Conservation (phyloP, 2,888 invertebrate species). For the Brachyptera putata region DNA sequence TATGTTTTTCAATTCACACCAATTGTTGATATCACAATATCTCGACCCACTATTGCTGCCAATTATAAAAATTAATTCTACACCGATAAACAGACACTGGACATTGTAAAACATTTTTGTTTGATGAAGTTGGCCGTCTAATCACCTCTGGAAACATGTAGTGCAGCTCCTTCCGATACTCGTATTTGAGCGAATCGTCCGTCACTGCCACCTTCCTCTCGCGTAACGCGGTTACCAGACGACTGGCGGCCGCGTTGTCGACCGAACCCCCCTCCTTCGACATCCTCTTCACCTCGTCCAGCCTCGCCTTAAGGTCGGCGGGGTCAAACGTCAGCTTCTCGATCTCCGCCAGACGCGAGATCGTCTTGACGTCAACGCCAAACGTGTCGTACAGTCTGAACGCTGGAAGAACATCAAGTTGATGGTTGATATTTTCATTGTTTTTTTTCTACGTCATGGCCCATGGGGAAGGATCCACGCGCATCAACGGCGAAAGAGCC, state of each 20-base stretch:
- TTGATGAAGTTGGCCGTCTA: too few species aligned
- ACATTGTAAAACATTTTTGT: too few species aligned
- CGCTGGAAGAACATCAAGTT: constrained; percentile 49
- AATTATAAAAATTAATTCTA: too few species aligned
- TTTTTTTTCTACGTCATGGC: too few species aligned
- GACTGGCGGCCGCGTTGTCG: neutral
- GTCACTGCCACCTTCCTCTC: neutral
- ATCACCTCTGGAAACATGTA: constrained; percentile 56
- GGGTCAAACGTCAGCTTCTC: neutral
- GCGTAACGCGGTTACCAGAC: neutral
- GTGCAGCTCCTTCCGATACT: constrained; percentile 9
- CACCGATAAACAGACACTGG: too few species aligned
- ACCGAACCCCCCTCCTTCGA: too few species aligned
- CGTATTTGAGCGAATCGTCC: neutral
- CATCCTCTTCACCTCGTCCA: neutral
- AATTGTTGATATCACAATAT: too few species aligned
- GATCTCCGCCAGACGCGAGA: neutral
- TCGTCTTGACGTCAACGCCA: neutral
- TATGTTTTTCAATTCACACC: too few species aligned
- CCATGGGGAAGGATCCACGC: too few species aligned
- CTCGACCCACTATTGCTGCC: too few species aligned
- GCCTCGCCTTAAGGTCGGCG: neutral
- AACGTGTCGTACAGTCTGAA: constrained; percentile 74
- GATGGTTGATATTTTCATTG: neutral
- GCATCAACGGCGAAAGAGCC: too few species aligned